Evolutionary conservation across 2,888 invertebrate species (phyloP), one percentile per base, ranked within the genome.

Genomic region (Cheilosia vernalis): DNA sequence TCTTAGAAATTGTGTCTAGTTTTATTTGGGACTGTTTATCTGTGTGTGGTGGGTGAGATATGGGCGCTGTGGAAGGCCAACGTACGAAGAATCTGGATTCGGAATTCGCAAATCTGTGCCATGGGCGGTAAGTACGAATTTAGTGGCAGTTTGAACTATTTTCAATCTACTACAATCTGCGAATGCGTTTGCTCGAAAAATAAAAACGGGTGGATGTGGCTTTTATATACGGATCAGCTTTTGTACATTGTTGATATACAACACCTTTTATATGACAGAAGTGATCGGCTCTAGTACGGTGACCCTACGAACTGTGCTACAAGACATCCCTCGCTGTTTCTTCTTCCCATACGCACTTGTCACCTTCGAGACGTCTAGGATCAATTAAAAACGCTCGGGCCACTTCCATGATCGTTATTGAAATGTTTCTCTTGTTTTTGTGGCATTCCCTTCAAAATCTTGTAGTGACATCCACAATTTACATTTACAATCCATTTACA

Each of bases 61-160:
- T 80, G 79, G 84, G 74, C 27, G 58, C 74, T 51, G 69, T 42
- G 21, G 69, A 58, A 40, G 69, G 63, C 10, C 74, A 66, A 19
- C 72, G 67, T 4, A 63, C 30, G 30, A 55, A 37, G 13, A 66
- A 67, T 44, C 53, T 78, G 67, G 67, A 73, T 51, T 67, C 61
- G 13, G n/a, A 61, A 56, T 42, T 60, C n/a, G 30, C 17, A 42
- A 49, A 67, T 72, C 53, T 63, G 13, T 83, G 61, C 61, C 63
- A 63, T 27, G 42, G 61, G 21, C 72, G 78, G 83, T 83, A 44
- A 78, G 82, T 15, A 7, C 13, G 13, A 1, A 10, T 30, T 40
- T 44, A 10, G 33, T 17, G 13, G 1, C 4, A 33, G 3, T 27
- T 47, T 9, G 19, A 47, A 27, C 6, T 27, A 1, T 47, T 19